These are phyloP conservation scores for Tachuris rubrigastra DNA, from an alignment of 2,113 vertebrate genomes.

Conservation along the genomic window DNA sequence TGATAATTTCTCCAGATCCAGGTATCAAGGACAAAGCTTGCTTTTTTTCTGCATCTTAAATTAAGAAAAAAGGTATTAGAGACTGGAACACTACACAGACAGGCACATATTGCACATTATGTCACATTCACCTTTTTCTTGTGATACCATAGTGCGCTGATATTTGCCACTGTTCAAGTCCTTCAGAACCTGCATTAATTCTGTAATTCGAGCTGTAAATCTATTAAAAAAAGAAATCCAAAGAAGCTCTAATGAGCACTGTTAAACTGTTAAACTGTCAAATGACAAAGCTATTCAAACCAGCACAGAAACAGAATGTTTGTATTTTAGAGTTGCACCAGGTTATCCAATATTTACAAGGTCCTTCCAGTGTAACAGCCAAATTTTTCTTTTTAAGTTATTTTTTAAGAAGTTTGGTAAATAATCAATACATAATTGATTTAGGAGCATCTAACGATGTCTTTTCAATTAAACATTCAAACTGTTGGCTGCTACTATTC, in stretches of 20 bases:
- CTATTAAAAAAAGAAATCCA: slow-evolving; percentile 58
- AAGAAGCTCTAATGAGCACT: background rate
- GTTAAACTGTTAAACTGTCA: background rate
- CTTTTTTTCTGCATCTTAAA: slow-evolving; percentile 71
- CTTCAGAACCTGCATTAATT: slow-evolving; percentile 93
- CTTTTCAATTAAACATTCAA: background rate
- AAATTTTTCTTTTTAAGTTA: background rate
- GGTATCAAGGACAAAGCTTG: slow-evolving; percentile 79
- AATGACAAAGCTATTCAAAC: background rate
- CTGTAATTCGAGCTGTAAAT: slow-evolving; percentile 94
- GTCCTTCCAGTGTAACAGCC: background rate
- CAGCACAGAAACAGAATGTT: background rate
- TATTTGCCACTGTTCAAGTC: slow-evolving; percentile 94
- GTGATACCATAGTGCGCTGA: slow-evolving; percentile 92
- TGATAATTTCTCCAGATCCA: slow-evolving; percentile 88
- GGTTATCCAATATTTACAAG: background rate
- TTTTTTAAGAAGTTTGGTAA: background rate
- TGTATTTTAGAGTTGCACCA: background rate
- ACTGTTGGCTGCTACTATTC: background rate
- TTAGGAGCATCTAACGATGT: background rate
- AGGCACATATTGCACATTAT: background rate
- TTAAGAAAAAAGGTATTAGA: slow-evolving; percentile 39
- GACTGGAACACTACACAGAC: background rate
- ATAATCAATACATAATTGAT: background rate
- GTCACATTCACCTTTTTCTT: slow-evolving; percentile 81